These are phyloP conservation scores for Kryptolebias marmoratus DNA, from an alignment of 2,113 vertebrate species.

Conservation along the genomic window DNA sequence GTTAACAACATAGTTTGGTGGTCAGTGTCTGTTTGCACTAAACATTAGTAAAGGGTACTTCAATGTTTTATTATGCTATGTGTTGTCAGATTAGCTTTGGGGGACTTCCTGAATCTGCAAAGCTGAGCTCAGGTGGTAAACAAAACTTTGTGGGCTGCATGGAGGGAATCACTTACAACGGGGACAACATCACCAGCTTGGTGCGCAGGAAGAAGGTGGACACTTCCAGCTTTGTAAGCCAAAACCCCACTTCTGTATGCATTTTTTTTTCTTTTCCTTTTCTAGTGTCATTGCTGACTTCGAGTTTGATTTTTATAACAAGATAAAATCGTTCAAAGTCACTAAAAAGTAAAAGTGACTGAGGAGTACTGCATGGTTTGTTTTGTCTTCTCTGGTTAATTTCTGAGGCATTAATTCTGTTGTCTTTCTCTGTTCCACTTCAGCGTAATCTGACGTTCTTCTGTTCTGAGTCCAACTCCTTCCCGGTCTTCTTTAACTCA, in stretches of 20 bases:
- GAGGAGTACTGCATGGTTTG: background rate
- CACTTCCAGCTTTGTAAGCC: conserved; percentile 85
- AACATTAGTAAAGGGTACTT: too few species aligned
- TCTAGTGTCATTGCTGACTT: background rate
- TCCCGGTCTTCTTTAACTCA: conserved; percentile 95
- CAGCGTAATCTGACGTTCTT: conserved; percentile 95
- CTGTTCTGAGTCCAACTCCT: conserved; percentile 87
- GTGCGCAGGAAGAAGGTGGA: conserved; percentile 91
- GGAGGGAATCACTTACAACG: conserved; percentile 96
- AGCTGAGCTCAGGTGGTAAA: conserved; percentile 87
- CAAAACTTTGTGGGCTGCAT: conserved; percentile 97
- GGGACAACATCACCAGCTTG: conserved; percentile 94
- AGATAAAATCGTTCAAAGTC: too few species aligned
- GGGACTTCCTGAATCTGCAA: conserved; percentile 90
- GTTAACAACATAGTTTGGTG: too few species aligned
- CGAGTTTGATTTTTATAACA: background rate
- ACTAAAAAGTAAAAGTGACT: background rate
- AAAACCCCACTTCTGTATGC: background rate
- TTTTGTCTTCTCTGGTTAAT: accelerated
- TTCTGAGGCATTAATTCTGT: background rate
- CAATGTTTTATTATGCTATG: background rate
- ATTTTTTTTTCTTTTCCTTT: background rate
- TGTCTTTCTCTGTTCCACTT: background rate
- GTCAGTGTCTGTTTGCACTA: too few species aligned
- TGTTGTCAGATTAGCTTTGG: conserved; percentile 90